phyloP scores from a whole-genome alignment of 2,797 vertebrate genomes.

The Cyprinella venusta region DNA sequence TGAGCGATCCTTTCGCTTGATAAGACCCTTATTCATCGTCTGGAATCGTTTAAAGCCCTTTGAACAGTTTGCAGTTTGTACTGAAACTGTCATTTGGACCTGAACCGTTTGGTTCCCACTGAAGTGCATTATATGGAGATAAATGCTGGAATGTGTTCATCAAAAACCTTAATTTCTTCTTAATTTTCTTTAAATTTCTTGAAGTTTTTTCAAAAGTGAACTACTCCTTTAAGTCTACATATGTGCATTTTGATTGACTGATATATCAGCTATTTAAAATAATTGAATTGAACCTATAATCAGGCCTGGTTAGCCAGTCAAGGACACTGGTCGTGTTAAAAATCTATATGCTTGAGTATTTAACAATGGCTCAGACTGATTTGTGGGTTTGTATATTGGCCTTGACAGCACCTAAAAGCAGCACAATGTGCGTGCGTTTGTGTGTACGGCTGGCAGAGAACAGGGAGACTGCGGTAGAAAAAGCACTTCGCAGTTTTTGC shows the following conservation, averaged over 20 bases:
- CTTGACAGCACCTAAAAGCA: conserved; percentile 20
- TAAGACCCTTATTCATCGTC: no score
- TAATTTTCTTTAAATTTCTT: no score
- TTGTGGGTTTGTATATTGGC: conserved; percentile 6
- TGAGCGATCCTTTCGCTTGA: no score
- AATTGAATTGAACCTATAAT: not conserved
- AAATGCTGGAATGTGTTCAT: no score
- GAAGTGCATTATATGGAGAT: no score
- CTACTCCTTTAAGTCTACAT: not conserved
- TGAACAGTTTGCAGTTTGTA: no score
- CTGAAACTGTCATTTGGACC: no score
- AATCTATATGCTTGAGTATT: conserved; percentile 3
- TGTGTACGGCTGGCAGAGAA: conserved; percentile 31
- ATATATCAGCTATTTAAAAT: not conserved
- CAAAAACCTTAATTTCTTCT: no score
- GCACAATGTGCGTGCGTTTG: conserved; percentile 33
- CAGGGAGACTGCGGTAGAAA: conserved; percentile 51
- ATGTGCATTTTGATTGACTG: not conserved
- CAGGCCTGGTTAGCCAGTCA: not conserved
- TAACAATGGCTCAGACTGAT: conserved; percentile 28
- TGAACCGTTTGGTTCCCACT: no score
- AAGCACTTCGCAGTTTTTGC: conserved; percentile 48
- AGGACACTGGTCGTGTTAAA: not conserved
- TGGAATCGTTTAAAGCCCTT: no score
- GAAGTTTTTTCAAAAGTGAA: no score